Conservation (phyloP, 1,140 invertebrate species). For the Metopolophium dirhodum region DNA sequence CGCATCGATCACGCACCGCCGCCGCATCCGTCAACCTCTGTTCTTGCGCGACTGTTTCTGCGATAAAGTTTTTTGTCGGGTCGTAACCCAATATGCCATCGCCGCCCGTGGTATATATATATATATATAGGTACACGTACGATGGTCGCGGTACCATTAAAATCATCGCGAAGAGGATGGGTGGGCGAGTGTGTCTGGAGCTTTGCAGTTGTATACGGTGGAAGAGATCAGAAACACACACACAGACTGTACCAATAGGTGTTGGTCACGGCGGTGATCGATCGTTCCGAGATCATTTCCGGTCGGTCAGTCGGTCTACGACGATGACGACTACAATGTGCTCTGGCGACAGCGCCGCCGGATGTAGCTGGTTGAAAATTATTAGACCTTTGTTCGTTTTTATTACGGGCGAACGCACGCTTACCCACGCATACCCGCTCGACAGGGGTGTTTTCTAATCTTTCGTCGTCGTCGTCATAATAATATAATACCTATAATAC, state of each 20-base stretch:
- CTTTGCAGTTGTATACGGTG: not conserved
- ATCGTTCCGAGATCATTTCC: not conserved
- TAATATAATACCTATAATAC: not conserved
- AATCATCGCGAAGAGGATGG: too few relatives aligned
- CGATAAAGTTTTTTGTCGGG: not conserved
- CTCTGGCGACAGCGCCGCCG: not conserved
- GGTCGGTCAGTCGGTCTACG: not conserved
- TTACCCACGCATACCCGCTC: not conserved
- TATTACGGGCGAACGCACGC: not conserved
- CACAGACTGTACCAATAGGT: not conserved
- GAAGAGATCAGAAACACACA: not conserved
- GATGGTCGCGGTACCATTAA: not conserved
- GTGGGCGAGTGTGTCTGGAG: not conserved
- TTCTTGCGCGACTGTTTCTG: not conserved
- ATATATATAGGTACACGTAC: not conserved
- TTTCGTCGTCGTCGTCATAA: not conserved
- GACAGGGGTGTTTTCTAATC: not conserved
- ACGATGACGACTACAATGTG: not conserved
- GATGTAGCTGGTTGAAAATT: not conserved
- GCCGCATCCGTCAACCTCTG: not conserved
- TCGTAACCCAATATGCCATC: conserved; percentile 2
- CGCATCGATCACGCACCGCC: conserved; percentile 32
- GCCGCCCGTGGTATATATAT: not conserved
- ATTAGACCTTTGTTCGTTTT: not conserved
- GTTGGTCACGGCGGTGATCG: not conserved